Evolutionary conservation across 1,140 invertebrate genomes (phyloP).

Genomic region (Lethrus apterus): DNA sequence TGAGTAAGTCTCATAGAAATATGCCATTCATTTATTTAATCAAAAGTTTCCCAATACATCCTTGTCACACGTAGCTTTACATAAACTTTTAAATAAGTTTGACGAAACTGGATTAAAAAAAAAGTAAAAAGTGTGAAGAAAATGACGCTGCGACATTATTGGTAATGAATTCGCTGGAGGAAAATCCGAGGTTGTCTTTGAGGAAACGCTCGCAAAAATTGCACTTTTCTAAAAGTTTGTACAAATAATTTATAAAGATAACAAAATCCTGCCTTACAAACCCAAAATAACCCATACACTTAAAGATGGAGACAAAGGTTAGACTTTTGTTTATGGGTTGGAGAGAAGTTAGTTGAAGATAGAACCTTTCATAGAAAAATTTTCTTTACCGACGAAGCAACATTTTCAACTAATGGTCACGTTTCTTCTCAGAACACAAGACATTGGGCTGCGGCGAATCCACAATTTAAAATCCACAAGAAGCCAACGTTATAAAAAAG

Average conservation of each 20-base stretch:
- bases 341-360: slow-evolving; percentile 14
- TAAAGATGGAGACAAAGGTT: slow-evolving; percentile 12
- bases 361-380: slow-evolving; percentile 16
- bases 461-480: slow-evolving; percentile 1
- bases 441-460: slow-evolving; percentile 7
- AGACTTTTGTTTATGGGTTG: slow-evolving; percentile 13
- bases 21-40: too few relatives aligned
- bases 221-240: slow-evolving; percentile 10
- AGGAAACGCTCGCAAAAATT: neutral
- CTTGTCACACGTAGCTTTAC: too few relatives aligned
- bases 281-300: slow-evolving; percentile 15
- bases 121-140: neutral
- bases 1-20: too few relatives aligned
- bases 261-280: slow-evolving; percentile 13
- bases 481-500: slow-evolving; percentile 7
- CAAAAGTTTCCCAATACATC: too few relatives aligned
- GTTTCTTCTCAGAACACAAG: slow-evolving; percentile 7
- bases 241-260: slow-evolving; percentile 18
- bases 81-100: too few relatives aligned
- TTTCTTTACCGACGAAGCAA: neutral
- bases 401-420: slow-evolving; percentile 1
- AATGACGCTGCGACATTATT: neutral
- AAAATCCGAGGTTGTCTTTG: slow-evolving; percentile 1
- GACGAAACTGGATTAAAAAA: too few relatives aligned
- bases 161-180: neutral